Percentiles rank a stretch among this genome's conserved stretches.
These are phyloP conservation scores for Actinia equina DNA, from an alignment of 64 coral and sea anemone genomes.

Conservation along the genomic window DNA sequence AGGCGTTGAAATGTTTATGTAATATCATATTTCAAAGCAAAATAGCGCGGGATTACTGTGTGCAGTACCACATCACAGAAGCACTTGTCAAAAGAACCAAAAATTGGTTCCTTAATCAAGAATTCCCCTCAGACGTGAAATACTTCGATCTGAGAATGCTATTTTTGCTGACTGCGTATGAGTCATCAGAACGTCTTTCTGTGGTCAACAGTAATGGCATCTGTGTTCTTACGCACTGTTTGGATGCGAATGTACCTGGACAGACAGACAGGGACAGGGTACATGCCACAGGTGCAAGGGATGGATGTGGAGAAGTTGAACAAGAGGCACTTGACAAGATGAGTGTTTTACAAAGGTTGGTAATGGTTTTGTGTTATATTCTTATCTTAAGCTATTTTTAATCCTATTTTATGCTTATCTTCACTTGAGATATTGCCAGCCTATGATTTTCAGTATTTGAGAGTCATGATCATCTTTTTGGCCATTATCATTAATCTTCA, in stretches of 20 bases:
- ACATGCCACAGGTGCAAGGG: slow-evolving; percentile 42
- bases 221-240: slow-evolving; percentile 67
- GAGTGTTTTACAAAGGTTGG: slow-evolving; percentile 66
- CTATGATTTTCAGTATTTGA: too few species aligned
- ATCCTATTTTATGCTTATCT: too few species aligned
- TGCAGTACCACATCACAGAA: slow-evolving; percentile 51
- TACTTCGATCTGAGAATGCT: slow-evolving; percentile 93
- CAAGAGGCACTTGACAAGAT: slow-evolving; percentile 32
- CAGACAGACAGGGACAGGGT: slow-evolving; percentile 57
- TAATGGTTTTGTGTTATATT: too few species aligned
- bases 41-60: slow-evolving; percentile 53
- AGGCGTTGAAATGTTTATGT: slow-evolving; percentile 93
- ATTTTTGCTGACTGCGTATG: slow-evolving; percentile 82
- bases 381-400: too few species aligned
- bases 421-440: too few species aligned
- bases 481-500: too few species aligned
- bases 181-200: slow-evolving; percentile 43
- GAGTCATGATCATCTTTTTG: too few species aligned
- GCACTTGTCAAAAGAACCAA: slow-evolving; percentile 51
- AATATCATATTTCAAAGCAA: slow-evolving; percentile 86
- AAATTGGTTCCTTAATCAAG: slow-evolving; percentile 61
- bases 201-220: slow-evolving; percentile 58
- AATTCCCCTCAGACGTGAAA: slow-evolving; percentile 60
- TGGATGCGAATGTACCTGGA: slow-evolving; percentile 71
- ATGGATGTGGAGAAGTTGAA: slow-evolving; percentile 47